Percentiles rank a stretch among this genome's conserved stretches.
These are phyloP conservation scores for Agraylea sexmaculata DNA, from an alignment of 1,140 invertebrate genomes.

Conservation along the genomic window DNA sequence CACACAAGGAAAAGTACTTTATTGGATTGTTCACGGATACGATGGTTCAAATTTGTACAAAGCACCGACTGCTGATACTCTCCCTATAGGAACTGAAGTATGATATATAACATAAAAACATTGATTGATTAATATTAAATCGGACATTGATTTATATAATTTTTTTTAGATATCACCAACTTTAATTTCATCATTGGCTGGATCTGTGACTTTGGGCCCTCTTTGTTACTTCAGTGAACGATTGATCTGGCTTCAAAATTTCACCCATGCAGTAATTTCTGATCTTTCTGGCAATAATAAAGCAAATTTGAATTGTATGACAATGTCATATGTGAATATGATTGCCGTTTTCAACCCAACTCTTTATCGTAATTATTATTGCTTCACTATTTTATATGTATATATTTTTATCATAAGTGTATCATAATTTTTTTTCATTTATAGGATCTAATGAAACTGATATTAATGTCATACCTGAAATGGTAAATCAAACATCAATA, in stretches of 20 bases:
- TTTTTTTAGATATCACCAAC: slow-evolving; percentile 29
- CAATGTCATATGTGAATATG: slow-evolving; percentile 50
- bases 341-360: slow-evolving; percentile 61
- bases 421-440: slow-evolving; percentile 10
- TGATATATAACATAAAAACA: slow-evolving; percentile 10
- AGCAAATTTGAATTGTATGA: slow-evolving; percentile 53
- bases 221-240: slow-evolving; percentile 68
- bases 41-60: slow-evolving; percentile 60
- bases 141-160: slow-evolving; percentile 2
- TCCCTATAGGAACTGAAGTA: slow-evolving; percentile 23
- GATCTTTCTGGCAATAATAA: slow-evolving; percentile 64
- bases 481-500: slow-evolving; percentile 50
- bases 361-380: slow-evolving; percentile 33
- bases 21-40: slow-evolving; percentile 67
- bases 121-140: slow-evolving; percentile 1
- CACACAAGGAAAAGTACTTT: slow-evolving; percentile 55
- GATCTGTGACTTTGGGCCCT: slow-evolving; percentile 40
- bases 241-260: slow-evolving; percentile 68
- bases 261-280: slow-evolving; percentile 63
- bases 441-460: slow-evolving; percentile 28
- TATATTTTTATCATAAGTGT: slow-evolving; percentile 2
- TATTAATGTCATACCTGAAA: slow-evolving; percentile 55
- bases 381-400: slow-evolving; percentile 1
- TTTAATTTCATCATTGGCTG: slow-evolving; percentile 29
- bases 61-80: slow-evolving; percentile 48